Evolutionary conservation across 1,140 invertebrate species (phyloP).

Genomic region (Metopolophium dirhodum): DNA sequence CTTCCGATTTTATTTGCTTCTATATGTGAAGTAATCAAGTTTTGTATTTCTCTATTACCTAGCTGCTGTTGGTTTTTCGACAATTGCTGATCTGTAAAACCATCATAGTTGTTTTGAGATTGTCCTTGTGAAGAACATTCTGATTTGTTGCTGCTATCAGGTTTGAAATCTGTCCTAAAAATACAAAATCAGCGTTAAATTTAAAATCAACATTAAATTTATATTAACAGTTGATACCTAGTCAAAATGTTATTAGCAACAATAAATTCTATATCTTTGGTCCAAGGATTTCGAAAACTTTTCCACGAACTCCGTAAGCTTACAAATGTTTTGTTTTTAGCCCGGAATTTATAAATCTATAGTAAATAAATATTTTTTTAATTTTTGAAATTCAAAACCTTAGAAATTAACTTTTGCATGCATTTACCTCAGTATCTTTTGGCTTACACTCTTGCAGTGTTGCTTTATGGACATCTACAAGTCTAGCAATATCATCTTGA

Average conservation of each 20-base stretch:
- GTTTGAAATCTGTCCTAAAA: constrained; percentile 66
- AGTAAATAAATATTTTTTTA: constrained; percentile 8
- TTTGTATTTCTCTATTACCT: constrained; percentile 68
- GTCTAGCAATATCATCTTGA: constrained; percentile 78
- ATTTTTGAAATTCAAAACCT: neutral
- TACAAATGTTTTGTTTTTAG: constrained; percentile 77
- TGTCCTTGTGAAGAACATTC: constrained; percentile 61
- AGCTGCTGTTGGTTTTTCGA: constrained; percentile 20
- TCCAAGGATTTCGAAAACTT: constrained; percentile 89
- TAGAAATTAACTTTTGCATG: neutral
- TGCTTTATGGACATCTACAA: constrained; percentile 85
- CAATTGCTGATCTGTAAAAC: constrained; percentile 62
- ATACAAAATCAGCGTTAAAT: neutral
- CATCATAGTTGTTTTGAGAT: constrained; percentile 64
- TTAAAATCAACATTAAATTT: neutral
- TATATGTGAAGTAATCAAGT: constrained; percentile 74
- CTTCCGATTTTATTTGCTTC: constrained; percentile 82
- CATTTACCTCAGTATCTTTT: constrained; percentile 35
- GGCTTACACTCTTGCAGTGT: constrained; percentile 67
- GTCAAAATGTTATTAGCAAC: constrained; percentile 83
- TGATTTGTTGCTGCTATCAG: constrained; percentile 66
- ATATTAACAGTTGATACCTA: constrained; percentile 65
- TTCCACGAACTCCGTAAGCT: constrained; percentile 83
- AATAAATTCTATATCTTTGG: constrained; percentile 87
- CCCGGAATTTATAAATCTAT: constrained; percentile 78